Conservation (phyloP, 2,888 invertebrate species). For the Noctuana brunneofusca region DNA sequence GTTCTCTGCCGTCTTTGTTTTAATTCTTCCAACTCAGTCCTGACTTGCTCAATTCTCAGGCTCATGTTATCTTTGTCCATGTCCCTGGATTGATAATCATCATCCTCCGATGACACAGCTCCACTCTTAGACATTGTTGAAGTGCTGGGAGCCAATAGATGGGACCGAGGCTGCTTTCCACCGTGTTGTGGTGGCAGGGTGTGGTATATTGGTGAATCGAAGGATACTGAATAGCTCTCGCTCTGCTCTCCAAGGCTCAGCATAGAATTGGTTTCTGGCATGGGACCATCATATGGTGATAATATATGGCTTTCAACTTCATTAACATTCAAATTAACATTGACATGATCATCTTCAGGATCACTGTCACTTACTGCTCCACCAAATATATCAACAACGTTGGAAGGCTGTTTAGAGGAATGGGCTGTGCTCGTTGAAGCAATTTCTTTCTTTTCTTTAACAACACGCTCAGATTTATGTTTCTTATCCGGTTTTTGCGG, state of each 20-base stretch:
- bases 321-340: conserved; percentile 90
- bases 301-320: conserved; percentile 91
- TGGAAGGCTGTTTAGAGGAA: conserved; percentile 55
- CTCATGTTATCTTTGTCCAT: conserved; percentile 80
- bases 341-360: conserved; percentile 89
- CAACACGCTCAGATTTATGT: conserved; percentile 51
- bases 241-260: conserved; percentile 56
- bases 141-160: conserved; percentile 49
- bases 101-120: conserved; percentile 62
- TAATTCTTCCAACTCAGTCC: conserved; percentile 89
- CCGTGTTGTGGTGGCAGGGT: conserved; percentile 34
- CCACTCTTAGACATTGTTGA: conserved; percentile 50
- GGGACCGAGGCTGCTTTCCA: conserved; percentile 51
- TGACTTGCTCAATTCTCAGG: conserved; percentile 87
- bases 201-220: conserved; percentile 67
- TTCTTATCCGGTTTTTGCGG: conserved; percentile 63
- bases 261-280: conserved; percentile 84
- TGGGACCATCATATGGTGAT: conserved; percentile 88
- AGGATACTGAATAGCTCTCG: conserved; percentile 57
- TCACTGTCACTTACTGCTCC: conserved; percentile 96
- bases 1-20: conserved; percentile 89
- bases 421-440: conserved; percentile 45
- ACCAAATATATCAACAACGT: conserved; percentile 92
- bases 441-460: conserved; percentile 43
- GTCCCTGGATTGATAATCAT: conserved; percentile 58